phyloP scores from a whole-genome alignment of 2,888 invertebrate genomes.

The Pocota personata region DNA sequence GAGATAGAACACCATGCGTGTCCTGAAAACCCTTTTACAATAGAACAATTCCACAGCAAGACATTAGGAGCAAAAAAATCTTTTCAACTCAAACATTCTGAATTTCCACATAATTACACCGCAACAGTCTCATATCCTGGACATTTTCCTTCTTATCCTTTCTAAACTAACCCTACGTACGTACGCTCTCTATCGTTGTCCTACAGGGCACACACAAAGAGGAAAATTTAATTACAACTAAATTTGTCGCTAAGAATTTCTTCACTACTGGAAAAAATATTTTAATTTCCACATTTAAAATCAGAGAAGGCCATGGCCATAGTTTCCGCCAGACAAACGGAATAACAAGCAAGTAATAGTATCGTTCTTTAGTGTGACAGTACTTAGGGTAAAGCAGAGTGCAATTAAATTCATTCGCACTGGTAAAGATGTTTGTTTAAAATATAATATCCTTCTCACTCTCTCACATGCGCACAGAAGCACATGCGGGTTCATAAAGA shows the following conservation, averaged over 20 bases:
- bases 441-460: conserved; percentile 5
- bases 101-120: conserved; percentile 63
- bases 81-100: conserved; percentile 30
- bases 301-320: conserved; percentile 3
- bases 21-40: neutral
- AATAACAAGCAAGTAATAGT: conserved; percentile 51
- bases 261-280: conserved; percentile 42
- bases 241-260: conserved; percentile 57
- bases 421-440: conserved; percentile 45
- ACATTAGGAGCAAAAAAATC: conserved; percentile 3
- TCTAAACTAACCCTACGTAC: neutral
- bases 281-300: conserved; percentile 52
- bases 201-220: conserved; percentile 16
- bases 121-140: conserved; percentile 44
- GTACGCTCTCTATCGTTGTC: neutral
- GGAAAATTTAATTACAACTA: conserved; percentile 58
- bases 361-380: conserved; percentile 29
- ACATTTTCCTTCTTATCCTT: conserved; percentile 20
- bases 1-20: neutral
- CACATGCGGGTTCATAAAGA: neutral
- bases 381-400: conserved; percentile 25
- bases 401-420: conserved; percentile 67
- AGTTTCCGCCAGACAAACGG: conserved; percentile 4
- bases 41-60: conserved; percentile 20
- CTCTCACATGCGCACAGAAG: neutral